Conservation (phyloP, 2,113 vertebrate species). For the Chroicocephalus ridibundus region DNA sequence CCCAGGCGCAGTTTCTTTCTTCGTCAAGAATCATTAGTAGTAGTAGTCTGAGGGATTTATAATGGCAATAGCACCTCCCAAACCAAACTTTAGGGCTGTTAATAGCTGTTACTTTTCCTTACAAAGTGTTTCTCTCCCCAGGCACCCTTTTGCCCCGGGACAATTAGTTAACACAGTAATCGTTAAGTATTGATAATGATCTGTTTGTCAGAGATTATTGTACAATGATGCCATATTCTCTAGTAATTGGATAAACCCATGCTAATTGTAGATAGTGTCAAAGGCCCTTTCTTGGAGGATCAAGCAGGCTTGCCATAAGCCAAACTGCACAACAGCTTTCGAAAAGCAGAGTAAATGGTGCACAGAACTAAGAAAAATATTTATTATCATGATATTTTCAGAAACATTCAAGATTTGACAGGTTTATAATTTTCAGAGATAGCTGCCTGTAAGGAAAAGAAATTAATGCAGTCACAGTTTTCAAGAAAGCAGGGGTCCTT, state of each 20-base stretch:
- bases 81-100: neutral
- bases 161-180: constrained; percentile 63
- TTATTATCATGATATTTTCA: neutral
- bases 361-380: neutral
- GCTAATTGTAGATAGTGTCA: constrained; percentile 43
- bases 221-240: neutral
- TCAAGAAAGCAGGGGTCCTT: neutral
- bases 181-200: constrained; percentile 70
- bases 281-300: neutral
- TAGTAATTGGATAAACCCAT: constrained; percentile 60
- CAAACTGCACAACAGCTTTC: neutral
- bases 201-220: constrained; percentile 63
- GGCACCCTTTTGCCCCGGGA: neutral
- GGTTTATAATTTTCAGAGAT: neutral
- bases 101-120: constrained; percentile 39
- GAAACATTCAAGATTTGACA: constrained; percentile 17
- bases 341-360: neutral
- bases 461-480: neutral
- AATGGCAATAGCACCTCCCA: neutral
- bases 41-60: constrained; percentile 13
- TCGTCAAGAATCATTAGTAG: neutral
- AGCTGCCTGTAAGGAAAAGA: neutral
- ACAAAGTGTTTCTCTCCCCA: constrained; percentile 1
- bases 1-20: neutral
- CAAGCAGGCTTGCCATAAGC: neutral